phyloP scores from a whole-genome alignment of 2,797 vertebrate species.

The Euphonia xanthogaster region DNA sequence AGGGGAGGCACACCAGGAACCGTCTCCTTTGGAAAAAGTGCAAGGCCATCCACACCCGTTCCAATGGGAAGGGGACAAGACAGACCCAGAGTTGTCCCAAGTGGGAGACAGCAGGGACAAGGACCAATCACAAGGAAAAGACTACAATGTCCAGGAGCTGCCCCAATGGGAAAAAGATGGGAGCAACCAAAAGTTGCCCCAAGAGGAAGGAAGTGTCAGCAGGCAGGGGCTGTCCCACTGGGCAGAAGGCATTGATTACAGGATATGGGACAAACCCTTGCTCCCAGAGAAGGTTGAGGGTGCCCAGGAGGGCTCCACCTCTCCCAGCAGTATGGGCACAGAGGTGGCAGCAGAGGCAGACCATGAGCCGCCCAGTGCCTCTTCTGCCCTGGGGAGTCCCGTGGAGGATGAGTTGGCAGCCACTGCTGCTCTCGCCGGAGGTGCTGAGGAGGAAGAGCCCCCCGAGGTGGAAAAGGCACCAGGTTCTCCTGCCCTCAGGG shows the following conservation, averaged over 20 bases:
- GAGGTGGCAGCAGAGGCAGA: neutral
- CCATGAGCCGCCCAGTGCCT: accelerated
- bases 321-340: neutral
- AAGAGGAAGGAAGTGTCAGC: neutral
- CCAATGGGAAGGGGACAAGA: neutral
- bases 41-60: accelerated
- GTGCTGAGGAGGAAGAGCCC: neutral
- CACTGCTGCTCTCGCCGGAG: accelerated
- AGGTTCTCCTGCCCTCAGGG: neutral
- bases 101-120: neutral
- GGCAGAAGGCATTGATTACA: neutral
- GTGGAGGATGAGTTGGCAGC: accelerated
- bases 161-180: neutral
- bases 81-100: neutral
- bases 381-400: neutral
- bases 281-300: neutral
- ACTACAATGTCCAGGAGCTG: neutral
- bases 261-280: neutral
- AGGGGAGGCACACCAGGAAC: neutral
- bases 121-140: neutral
- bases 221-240: neutral
- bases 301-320: neutral
- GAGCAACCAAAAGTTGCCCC: neutral
- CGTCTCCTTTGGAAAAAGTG: neutral
- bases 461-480: neutral